Evolutionary conservation across 2,888 invertebrate genomes (phyloP).

Genomic region (Eristalis pertinax): DNA sequence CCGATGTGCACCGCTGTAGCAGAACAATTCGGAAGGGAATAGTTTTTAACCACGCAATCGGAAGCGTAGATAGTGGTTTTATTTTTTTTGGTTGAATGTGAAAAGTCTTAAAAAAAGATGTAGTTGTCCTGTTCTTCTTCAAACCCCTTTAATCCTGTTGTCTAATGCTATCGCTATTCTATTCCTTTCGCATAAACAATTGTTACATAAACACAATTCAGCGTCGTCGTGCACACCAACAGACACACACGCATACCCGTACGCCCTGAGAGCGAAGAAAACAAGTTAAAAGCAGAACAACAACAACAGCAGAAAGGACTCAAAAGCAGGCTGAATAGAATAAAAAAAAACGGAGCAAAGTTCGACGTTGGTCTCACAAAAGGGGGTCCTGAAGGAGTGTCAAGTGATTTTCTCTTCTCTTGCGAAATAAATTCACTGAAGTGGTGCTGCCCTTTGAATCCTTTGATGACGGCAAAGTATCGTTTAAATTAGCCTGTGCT

Average conservation of each 20-base stretch:
- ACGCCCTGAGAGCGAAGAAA: conserved; percentile 36
- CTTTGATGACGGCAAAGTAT: not conserved
- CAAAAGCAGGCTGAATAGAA: conserved; percentile 7
- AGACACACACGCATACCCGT: not conserved
- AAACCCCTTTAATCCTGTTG: conserved; percentile 12
- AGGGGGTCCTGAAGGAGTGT: conserved; percentile 16
- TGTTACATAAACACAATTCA: conserved; percentile 67
- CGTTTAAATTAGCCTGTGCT: not conserved
- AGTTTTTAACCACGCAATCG: conserved; percentile 54
- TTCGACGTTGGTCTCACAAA: conserved; percentile 36
- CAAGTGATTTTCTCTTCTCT: conserved; percentile 21
- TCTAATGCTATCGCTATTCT: conserved; percentile 27
- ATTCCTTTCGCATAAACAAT: conserved; percentile 57
- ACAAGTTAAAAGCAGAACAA: not conserved
- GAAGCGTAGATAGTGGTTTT: not conserved
- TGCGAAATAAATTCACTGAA: not conserved
- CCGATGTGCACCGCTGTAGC: conserved; percentile 39
- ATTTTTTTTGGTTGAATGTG: conserved; percentile 11
- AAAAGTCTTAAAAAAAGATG: conserved; percentile 33
- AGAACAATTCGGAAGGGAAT: conserved; percentile 12
- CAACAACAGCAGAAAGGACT: conserved; percentile 17
- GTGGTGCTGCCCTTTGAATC: not conserved
- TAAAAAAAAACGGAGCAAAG: conserved; percentile 40
- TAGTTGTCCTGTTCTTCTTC: conserved; percentile 47
- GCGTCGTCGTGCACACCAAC: not conserved